Conservation (phyloP, 2,797 vertebrate species). For the Halcyon smyrnensis region DNA sequence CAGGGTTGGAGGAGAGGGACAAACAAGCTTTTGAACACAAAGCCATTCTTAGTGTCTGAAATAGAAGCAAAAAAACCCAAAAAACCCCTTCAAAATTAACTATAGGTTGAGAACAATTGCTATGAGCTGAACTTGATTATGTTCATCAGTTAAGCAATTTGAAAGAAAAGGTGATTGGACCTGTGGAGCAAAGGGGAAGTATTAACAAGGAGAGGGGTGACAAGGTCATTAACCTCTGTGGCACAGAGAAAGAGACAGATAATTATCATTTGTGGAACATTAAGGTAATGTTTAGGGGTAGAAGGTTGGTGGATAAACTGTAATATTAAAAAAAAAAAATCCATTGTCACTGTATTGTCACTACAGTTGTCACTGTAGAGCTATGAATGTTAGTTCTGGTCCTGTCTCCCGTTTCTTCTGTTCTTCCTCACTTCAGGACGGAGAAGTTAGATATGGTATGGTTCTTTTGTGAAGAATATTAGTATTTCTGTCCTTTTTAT, state of each 20-base stretch:
- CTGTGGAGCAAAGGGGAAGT: background rate
- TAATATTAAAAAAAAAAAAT: background rate
- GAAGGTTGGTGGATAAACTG: background rate
- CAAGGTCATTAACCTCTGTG: conserved; percentile 9
- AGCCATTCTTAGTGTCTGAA: background rate
- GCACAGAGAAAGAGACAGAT: background rate
- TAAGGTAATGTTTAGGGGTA: conserved; percentile 31
- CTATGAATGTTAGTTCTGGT: background rate
- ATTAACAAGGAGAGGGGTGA: conserved; percentile 56
- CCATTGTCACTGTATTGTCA: background rate
- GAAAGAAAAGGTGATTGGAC: conserved; percentile 52
- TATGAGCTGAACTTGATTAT: conserved; percentile 57
- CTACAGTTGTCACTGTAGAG: background rate
- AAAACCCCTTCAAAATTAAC: background rate
- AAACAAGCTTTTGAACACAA: background rate
- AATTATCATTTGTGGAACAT: conserved; percentile 45
- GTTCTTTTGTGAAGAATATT: background rate
- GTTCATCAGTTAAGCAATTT: conserved; percentile 59
- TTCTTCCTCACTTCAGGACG: background rate
- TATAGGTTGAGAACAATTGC: conserved; percentile 20
- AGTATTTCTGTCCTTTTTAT: background rate
- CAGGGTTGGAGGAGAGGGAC: background rate
- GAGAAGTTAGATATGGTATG: background rate
- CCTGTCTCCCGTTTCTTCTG: background rate
- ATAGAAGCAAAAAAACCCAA: background rate